Evolutionary conservation across 2,797 vertebrate species (phyloP).

Genomic region (Leptatherina wallacei): DNA sequence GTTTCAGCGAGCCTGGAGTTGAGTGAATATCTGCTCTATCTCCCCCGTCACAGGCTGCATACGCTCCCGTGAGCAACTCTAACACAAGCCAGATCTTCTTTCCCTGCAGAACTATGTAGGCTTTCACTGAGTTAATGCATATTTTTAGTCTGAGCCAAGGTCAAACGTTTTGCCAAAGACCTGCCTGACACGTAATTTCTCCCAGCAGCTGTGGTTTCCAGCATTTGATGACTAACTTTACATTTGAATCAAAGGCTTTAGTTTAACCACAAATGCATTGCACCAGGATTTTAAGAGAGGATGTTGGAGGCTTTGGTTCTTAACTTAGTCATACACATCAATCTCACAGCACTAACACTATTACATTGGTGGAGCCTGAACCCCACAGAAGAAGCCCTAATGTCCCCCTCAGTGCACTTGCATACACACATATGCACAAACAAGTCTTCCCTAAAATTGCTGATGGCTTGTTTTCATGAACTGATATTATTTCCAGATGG

Average conservation of each 20-base stretch:
- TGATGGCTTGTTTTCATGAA: slow-evolving; percentile 83
- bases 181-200: slow-evolving; percentile 69
- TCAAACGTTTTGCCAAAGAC: slow-evolving; percentile 71
- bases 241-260: slow-evolving; percentile 64
- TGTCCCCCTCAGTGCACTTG: slow-evolving; percentile 37
- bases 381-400: slow-evolving; percentile 49
- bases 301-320: slow-evolving; percentile 52
- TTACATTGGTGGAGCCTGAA: slow-evolving; percentile 32
- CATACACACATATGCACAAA: slow-evolving; percentile 23
- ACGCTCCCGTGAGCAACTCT: slow-evolving; percentile 48
- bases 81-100: slow-evolving; percentile 77
- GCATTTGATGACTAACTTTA: slow-evolving; percentile 69
- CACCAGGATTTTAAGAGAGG: slow-evolving; percentile 50
- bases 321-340: slow-evolving; percentile 43
- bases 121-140: slow-evolving; percentile 75
- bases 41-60: slow-evolving; percentile 56
- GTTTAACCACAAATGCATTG: slow-evolving; percentile 57
- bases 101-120: slow-evolving; percentile 68
- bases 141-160: slow-evolving; percentile 75
- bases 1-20: slow-evolving; percentile 64
- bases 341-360: slow-evolving; percentile 37
- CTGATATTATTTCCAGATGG: slow-evolving; percentile 89
- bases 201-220: slow-evolving; percentile 67
- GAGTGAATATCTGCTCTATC: slow-evolving; percentile 75
- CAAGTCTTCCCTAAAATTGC: slow-evolving; percentile 75